A percentile compares a stretch with the other conserved stretches of the same genome.
Evolutionary conservation across 1,140 invertebrate species (phyloP).

Genomic region (Platyscapa corneri): DNA sequence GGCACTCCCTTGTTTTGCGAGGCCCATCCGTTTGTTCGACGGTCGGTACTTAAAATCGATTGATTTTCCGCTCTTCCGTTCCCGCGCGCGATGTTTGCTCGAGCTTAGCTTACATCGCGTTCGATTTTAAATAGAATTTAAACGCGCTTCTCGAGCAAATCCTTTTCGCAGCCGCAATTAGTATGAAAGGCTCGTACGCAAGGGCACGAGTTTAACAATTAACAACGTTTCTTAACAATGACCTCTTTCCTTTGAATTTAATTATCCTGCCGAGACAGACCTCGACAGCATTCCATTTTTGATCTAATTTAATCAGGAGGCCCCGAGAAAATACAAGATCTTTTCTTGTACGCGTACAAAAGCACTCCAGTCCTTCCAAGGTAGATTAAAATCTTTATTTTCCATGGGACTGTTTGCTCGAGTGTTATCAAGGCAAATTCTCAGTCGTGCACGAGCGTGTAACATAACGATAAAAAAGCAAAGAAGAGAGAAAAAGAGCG

Average conservation of each 20-base stretch:
- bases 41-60: too few relatives aligned
- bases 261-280: background rate
- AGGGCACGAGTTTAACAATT: background rate
- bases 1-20: background rate
- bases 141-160: background rate
- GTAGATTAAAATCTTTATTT: constrained; percentile 18
- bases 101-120: background rate
- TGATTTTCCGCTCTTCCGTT: background rate
- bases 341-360: background rate
- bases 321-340: background rate
- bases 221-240: background rate
- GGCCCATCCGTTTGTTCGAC: background rate
- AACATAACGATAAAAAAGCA: background rate
- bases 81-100: background rate
- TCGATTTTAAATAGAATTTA: background rate
- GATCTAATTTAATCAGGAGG: background rate
- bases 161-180: too few relatives aligned
- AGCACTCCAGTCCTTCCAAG: background rate
- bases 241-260: background rate
- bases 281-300: background rate
- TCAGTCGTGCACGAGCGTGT: background rate
- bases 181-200: too few relatives aligned
- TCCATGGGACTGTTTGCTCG: constrained; percentile 6
- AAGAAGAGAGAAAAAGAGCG: background rate
- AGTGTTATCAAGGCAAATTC: constrained; percentile 24